phyloP scores from a whole-genome alignment of 1,140 invertebrate genomes.

The Mycetomoellerius zeteki region DNA sequence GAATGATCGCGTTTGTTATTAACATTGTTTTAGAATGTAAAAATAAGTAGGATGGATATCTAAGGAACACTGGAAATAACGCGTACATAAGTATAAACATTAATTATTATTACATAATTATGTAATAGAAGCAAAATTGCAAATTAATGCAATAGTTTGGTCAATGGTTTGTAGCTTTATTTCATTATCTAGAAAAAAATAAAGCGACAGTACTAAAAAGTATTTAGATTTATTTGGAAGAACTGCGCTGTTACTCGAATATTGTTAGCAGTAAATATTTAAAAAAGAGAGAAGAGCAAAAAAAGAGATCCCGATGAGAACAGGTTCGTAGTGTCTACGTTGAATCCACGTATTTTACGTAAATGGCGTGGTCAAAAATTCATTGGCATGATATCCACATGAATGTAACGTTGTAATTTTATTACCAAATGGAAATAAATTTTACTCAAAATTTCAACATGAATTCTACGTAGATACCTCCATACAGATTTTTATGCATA shows the following conservation, averaged over 20 bases:
- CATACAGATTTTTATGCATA: too few species aligned
- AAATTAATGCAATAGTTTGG: background rate
- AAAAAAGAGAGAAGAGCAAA: background rate
- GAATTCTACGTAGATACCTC: too few species aligned
- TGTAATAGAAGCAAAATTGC: background rate
- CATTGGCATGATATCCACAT: too few species aligned
- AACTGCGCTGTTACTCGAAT: background rate
- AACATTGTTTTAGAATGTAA: background rate
- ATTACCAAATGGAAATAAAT: too few species aligned
- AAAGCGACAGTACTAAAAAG: background rate
- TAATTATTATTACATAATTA: too few species aligned
- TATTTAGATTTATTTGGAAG: background rate
- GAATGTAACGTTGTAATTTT: too few species aligned
- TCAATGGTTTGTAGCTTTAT: background rate
- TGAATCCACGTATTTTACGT: too few species aligned
- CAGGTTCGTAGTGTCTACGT: background rate
- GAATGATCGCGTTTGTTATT: slow-evolving; percentile 2
- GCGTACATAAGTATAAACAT: too few species aligned
- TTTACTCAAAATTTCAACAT: too few species aligned
- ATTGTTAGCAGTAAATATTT: background rate
- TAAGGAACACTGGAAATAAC: background rate
- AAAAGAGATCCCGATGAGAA: background rate
- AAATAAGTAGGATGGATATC: background rate
- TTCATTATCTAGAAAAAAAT: background rate
- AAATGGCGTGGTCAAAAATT: too few species aligned